Evolutionary conservation across 1,140 invertebrate species (phyloP).

Genomic region (Monochamus saltuarius): DNA sequence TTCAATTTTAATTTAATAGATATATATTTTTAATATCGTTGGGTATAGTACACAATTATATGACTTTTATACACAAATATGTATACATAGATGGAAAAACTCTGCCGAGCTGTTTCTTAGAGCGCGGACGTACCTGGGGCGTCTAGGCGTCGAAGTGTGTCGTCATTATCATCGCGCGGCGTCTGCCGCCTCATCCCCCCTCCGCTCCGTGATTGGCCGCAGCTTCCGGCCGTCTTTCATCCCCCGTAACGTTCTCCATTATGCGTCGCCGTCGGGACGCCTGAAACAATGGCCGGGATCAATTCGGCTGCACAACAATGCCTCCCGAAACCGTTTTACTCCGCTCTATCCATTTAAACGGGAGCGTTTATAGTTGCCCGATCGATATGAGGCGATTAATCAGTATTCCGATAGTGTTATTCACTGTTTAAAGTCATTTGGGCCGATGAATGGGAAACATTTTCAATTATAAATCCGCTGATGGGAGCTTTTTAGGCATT

Average conservation of each 20-base stretch:
- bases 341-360: constrained; percentile 17
- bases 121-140: not conserved
- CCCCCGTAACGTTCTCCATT: constrained; percentile 19
- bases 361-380: constrained; percentile 14
- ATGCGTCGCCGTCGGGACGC: constrained; percentile 37
- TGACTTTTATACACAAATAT: too few relatives aligned
- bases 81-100: too few relatives aligned
- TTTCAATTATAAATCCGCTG: constrained; percentile 18
- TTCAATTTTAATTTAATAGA: too few relatives aligned
- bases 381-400: constrained; percentile 21
- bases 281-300: constrained; percentile 42
- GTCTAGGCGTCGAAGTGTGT: constrained; percentile 21
- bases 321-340: constrained; percentile 21
- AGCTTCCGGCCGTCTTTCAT: constrained; percentile 36
- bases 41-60: too few relatives aligned
- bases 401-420: constrained; percentile 14
- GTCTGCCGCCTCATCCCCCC: constrained; percentile 19
- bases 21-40: too few relatives aligned
- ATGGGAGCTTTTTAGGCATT: constrained; percentile 10
- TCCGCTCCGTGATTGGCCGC: constrained; percentile 32
- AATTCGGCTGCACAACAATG: constrained; percentile 25
- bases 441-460: constrained; percentile 9
- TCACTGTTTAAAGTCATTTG: constrained; percentile 4
- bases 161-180: constrained; percentile 13
- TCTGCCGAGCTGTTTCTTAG: not conserved